These are phyloP conservation scores for Naso thynnoides DNA, from an alignment of 2,797 vertebrate species.

Conservation along the genomic window DNA sequence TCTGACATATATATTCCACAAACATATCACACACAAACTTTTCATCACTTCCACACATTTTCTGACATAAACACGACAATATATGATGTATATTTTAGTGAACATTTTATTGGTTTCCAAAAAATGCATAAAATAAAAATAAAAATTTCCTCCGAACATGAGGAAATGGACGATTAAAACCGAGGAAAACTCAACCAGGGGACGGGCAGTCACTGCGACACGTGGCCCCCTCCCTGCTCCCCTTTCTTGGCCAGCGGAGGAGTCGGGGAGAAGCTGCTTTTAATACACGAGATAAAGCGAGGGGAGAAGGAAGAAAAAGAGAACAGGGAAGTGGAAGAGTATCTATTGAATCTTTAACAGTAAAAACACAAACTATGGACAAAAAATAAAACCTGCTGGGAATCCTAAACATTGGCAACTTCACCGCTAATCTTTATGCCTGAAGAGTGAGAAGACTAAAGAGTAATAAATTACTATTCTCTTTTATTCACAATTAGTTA, in stretches of 20 bases:
- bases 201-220: conserved; percentile 35
- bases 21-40: too few relatives aligned
- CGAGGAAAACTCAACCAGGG: conserved; percentile 24
- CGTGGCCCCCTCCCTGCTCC: conserved; percentile 33
- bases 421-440: conserved; percentile 28
- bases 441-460: conserved; percentile 21
- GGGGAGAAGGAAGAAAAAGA: neutral
- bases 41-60: neutral
- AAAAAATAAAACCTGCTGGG: neutral
- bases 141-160: conserved; percentile 60
- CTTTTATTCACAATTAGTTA: conserved; percentile 49
- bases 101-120: conserved; percentile 82
- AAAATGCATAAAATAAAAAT: conserved; percentile 71
- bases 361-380: conserved; percentile 16
- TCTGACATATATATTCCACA: too few relatives aligned
- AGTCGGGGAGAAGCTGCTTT: conserved; percentile 59
- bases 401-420: conserved; percentile 40
- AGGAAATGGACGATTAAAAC: conserved; percentile 69
- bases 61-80: neutral
- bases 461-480: conserved; percentile 45
- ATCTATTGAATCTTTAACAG: neutral
- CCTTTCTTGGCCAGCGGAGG: conserved; percentile 47
- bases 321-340: neutral
- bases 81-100: conserved; percentile 21
- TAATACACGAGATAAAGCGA: conserved; percentile 28